A percentile compares a stretch with the other conserved stretches of the same genome.
These are phyloP conservation scores for Leptinotarsa tumamoca DNA, from an alignment of 2,888 invertebrate species.

Conservation along the genomic window DNA sequence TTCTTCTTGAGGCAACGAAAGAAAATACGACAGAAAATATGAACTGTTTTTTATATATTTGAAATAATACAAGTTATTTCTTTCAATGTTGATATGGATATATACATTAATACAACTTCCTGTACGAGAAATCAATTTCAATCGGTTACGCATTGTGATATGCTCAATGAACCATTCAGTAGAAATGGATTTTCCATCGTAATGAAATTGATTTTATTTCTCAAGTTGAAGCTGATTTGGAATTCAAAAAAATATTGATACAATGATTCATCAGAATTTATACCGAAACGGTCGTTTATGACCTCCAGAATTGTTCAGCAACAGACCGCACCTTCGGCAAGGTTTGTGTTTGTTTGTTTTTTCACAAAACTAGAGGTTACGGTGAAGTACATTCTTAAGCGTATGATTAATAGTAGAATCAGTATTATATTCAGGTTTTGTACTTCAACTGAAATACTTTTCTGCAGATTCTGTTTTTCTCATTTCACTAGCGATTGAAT, in stretches of 20 bases:
- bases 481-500: too few relatives aligned
- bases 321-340: constrained; percentile 7
- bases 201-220: not conserved
- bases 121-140: not conserved
- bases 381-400: not conserved
- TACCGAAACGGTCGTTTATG: not conserved
- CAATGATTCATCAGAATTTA: constrained; percentile 13
- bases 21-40: too few relatives aligned
- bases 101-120: not conserved
- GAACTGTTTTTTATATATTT: too few relatives aligned
- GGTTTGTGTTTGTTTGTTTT: not conserved
- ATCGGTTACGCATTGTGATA: not conserved
- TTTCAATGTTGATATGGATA: too few relatives aligned
- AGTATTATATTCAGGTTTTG: too few relatives aligned
- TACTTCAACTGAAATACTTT: too few relatives aligned
- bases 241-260: constrained; percentile 10
- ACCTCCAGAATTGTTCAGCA: not conserved
- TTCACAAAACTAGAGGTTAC: constrained; percentile 8
- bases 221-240: not conserved
- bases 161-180: not conserved
- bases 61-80: too few relatives aligned
- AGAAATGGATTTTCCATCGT: not conserved
- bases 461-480: too few relatives aligned
- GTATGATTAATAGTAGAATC: not conserved
- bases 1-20: too few relatives aligned